Evolutionary conservation across 2,888 invertebrate species (phyloP).

Genomic region (Agelastica alni): DNA sequence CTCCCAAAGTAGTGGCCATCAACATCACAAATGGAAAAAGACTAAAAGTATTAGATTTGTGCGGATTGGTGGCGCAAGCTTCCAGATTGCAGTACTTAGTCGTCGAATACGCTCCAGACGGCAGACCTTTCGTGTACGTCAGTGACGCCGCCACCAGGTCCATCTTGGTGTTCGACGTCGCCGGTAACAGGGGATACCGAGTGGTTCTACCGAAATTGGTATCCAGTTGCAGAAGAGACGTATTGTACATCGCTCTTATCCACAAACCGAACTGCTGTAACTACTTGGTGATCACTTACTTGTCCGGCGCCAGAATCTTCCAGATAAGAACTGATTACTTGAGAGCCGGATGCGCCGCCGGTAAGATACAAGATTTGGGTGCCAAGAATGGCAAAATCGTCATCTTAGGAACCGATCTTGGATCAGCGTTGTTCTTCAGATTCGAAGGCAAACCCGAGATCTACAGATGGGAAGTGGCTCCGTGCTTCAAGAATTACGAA

Average conservation of each 20-base stretch:
- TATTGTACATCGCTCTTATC: constrained; percentile 63
- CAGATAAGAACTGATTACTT: constrained; percentile 62
- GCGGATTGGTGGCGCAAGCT: constrained; percentile 22
- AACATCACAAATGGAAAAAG: constrained; percentile 63
- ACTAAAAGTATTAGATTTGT: constrained; percentile 61
- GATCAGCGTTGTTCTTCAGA: constrained; percentile 65
- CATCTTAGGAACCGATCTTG: constrained; percentile 65
- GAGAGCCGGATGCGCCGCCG: constrained; percentile 60
- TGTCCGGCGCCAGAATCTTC: constrained; percentile 62
- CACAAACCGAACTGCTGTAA: constrained; percentile 58
- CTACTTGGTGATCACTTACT: constrained; percentile 60
- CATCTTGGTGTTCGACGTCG: constrained; percentile 61
- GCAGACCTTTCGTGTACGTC: constrained; percentile 57
- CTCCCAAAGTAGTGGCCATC: constrained; percentile 66
- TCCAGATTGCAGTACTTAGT: constrained; percentile 61
- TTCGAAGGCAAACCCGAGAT: constrained; percentile 65
- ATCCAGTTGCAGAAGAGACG: constrained; percentile 57
- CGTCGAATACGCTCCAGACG: constrained; percentile 62
- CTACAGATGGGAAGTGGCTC: constrained; percentile 67
- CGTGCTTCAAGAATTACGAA: constrained; percentile 55
- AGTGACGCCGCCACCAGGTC: constrained; percentile 59
- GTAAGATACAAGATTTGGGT: constrained; percentile 64
- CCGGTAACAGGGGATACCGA: constrained; percentile 59
- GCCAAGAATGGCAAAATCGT: constrained; percentile 57
- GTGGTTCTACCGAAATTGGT: constrained; percentile 63